Evolutionary conservation across 2,113 vertebrate genomes (phyloP).

Genomic region (Seriola quinqueradiata): DNA sequence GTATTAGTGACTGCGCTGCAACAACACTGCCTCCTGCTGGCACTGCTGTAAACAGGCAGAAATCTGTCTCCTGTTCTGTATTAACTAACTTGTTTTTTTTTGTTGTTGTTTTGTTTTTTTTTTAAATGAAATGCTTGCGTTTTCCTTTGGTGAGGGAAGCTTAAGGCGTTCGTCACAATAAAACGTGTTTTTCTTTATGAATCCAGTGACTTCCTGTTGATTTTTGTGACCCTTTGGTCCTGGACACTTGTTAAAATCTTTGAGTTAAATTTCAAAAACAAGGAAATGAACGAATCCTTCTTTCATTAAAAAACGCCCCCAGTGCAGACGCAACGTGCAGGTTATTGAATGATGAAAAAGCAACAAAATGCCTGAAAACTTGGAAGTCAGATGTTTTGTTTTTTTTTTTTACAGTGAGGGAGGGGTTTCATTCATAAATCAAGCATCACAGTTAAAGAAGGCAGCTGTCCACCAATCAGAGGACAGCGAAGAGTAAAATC

Average conservation of each 20-base stretch:
- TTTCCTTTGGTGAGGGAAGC: conserved; percentile 27
- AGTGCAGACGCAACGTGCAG: background rate
- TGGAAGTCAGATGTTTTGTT: background rate
- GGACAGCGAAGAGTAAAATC: conserved; percentile 4
- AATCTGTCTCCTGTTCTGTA: background rate
- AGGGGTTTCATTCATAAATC: conserved; percentile 11
- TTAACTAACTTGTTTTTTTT: no score
- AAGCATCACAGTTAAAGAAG: background rate
- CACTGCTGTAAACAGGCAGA: background rate
- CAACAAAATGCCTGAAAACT: background rate
- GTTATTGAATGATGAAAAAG: background rate
- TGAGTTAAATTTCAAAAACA: background rate
- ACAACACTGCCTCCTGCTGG: conserved; percentile 3
- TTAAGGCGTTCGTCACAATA: conserved; percentile 24
- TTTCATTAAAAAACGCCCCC: background rate
- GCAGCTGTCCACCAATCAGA: conserved; percentile 40
- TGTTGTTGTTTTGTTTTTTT: background rate
- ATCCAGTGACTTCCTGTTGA: background rate
- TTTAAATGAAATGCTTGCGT: background rate
- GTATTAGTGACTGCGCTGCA: background rate
- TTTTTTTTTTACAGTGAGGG: background rate
- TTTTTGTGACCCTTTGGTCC: conserved; percentile 18
- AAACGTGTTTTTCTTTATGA: background rate
- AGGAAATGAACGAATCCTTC: background rate
- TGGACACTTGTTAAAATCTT: background rate